These are phyloP conservation scores for Lindbergichthys nudifrons DNA, from an alignment of 2,797 vertebrate genomes.

Conservation along the genomic window DNA sequence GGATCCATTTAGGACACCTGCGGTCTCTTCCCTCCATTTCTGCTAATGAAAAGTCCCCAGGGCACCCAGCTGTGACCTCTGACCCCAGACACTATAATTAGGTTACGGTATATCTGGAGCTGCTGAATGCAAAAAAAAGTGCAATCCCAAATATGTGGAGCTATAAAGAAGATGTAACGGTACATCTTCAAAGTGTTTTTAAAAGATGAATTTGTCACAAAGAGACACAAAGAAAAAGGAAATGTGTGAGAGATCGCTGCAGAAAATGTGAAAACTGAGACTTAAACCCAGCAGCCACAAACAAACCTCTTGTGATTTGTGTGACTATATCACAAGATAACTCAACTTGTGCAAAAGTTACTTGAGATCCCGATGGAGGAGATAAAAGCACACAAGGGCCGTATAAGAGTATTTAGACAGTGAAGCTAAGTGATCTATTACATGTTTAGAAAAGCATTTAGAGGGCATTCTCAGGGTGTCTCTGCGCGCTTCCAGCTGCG, in stretches of 20 bases:
- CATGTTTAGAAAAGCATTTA: constrained; percentile 75
- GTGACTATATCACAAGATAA: constrained; percentile 11
- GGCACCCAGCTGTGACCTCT: constrained; percentile 80
- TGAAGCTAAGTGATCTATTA: constrained; percentile 78
- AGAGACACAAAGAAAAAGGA: constrained; percentile 14
- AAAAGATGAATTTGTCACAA: constrained; percentile 6
- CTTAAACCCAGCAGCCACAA: constrained; percentile 24
- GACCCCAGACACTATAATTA: constrained; percentile 75
- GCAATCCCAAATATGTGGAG: background rate
- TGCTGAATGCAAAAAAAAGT: constrained; percentile 46
- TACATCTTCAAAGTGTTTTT: constrained; percentile 27
- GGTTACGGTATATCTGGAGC: constrained; percentile 64
- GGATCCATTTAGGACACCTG: constrained; percentile 62
- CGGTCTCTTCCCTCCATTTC: constrained; percentile 71
- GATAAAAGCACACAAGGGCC: constrained; percentile 42
- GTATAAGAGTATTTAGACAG: constrained; percentile 53
- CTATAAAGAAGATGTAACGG: constrained; percentile 6
- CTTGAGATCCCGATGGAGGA: constrained; percentile 35
- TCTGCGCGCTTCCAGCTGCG: constrained; percentile 74
- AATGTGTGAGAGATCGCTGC: constrained; percentile 12
- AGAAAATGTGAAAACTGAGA: constrained; percentile 21
- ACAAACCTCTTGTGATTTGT: constrained; percentile 32
- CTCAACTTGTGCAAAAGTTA: constrained; percentile 21
- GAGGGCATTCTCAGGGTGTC: constrained; percentile 71
- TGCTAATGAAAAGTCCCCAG: constrained; percentile 69